Percentiles rank a stretch among this genome's conserved stretches.
Conservation (phyloP, 1,140 invertebrate species). For the Listronotus oregonensis region DNA sequence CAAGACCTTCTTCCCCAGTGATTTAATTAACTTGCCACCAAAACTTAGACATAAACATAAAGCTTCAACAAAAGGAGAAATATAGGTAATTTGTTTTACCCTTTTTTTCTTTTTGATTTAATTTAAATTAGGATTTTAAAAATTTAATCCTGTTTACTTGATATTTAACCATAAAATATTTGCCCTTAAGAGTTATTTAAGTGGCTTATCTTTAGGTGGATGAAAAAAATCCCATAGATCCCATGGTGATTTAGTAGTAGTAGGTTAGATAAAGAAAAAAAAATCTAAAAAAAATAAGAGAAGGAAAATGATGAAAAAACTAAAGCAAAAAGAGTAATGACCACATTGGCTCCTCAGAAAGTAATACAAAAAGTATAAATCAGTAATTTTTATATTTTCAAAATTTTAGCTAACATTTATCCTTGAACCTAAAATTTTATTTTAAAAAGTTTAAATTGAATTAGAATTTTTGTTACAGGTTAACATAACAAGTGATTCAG, state of each 20-base stretch:
- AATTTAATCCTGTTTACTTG: no score
- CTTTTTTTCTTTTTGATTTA: no score
- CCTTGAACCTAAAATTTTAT: no score
- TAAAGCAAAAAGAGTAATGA: slow-evolving; percentile 13
- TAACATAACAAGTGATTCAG: slow-evolving; percentile 21
- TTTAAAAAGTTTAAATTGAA: no score
- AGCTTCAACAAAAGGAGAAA: slow-evolving; percentile 37
- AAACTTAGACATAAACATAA: slow-evolving; percentile 47
- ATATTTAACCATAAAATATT: background rate
- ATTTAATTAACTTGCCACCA: slow-evolving; percentile 35
- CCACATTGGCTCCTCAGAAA: slow-evolving; percentile 2
- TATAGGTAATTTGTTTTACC: background rate
- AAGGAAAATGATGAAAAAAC: slow-evolving; percentile 35
- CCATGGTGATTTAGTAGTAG: slow-evolving; percentile 26
- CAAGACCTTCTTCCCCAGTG: background rate
- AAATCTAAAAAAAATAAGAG: slow-evolving; percentile 32
- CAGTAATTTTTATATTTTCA: no score
- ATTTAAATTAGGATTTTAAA: no score
- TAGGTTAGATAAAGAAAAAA: slow-evolving; percentile 28
- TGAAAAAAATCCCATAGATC: slow-evolving; percentile 32
- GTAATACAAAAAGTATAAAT: slow-evolving; percentile 4
- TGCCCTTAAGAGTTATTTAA: no score
- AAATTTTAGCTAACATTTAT: no score
- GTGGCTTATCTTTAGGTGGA: slow-evolving; percentile 2
- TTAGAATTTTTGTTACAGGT: slow-evolving; percentile 23